Evolutionary conservation across 2,888 invertebrate genomes (phyloP).

Genomic region (Standfussiana lucernea): DNA sequence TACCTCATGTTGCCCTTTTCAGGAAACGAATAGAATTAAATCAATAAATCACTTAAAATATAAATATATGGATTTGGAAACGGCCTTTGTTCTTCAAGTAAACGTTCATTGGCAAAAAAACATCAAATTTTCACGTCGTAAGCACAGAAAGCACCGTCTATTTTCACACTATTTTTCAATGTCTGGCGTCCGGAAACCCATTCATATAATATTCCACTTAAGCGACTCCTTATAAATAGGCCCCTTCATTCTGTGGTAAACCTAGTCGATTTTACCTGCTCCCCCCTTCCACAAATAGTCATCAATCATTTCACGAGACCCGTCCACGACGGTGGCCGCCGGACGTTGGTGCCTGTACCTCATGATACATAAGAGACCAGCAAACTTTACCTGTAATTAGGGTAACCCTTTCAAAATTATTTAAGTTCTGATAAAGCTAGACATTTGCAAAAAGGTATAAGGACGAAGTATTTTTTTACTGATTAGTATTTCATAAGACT

Average conservation of each 20-base stretch:
- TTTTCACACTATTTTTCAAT: neutral
- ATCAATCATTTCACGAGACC: constrained; percentile 66
- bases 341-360: constrained; percentile 18
- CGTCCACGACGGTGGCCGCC: constrained; percentile 23
- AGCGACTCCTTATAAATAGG: constrained; percentile 26
- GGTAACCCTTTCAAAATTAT: neutral
- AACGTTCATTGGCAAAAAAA: neutral
- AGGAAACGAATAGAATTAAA: neutral
- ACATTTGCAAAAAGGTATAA: neutral
- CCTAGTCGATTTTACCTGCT: constrained; percentile 49
- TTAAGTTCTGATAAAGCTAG: neutral
- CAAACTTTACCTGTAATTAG: constrained; percentile 7
- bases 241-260: constrained; percentile 36
- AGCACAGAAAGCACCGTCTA: neutral
- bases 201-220: constrained; percentile 39
- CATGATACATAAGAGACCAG: constrained; percentile 10
- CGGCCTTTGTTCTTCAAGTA: neutral
- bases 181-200: constrained; percentile 2
- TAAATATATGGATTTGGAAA: neutral
- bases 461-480: no score
- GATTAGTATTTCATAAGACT: no score
- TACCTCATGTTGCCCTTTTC: neutral
- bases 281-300: constrained; percentile 43
- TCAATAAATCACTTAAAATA: neutral
- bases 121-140: neutral